phyloP scores from a whole-genome alignment of 2,113 vertebrate genomes.

The Falcunculus frontatus region DNA sequence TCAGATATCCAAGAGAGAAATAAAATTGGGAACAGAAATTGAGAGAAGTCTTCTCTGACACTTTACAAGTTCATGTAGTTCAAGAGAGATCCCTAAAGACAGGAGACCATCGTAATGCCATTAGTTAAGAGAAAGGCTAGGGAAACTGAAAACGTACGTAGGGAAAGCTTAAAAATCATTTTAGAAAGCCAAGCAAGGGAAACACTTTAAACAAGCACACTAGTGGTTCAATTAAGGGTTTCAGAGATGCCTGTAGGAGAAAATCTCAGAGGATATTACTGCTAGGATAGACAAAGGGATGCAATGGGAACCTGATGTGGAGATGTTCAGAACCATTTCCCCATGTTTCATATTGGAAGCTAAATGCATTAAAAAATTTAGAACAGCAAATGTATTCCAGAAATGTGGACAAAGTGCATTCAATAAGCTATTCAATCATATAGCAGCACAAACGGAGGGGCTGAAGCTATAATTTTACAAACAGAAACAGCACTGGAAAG shows the following conservation, averaged over 20 bases:
- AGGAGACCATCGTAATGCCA: neutral
- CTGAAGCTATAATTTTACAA: neutral
- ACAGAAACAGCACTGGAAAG: neutral
- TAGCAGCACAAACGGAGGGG: neutral
- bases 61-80: neutral
- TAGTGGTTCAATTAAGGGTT: slow-evolving; percentile 21
- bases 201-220: slow-evolving; percentile 25
- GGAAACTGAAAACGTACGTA: neutral
- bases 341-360: neutral
- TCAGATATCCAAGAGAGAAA: neutral
- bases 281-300: neutral
- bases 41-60: neutral
- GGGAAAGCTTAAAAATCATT: slow-evolving; percentile 13
- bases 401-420: neutral
- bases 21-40: neutral
- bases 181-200: neutral
- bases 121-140: neutral
- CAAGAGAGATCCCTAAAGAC: neutral
- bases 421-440: neutral
- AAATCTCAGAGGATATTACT: slow-evolving; percentile 9
- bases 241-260: neutral
- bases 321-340: neutral
- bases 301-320: neutral
- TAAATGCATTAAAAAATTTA: slow-evolving; percentile 9
- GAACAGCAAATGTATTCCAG: neutral